Evolutionary conservation across 2,888 invertebrate species (phyloP).

Genomic region (Ommatoiulus sabulosus): DNA sequence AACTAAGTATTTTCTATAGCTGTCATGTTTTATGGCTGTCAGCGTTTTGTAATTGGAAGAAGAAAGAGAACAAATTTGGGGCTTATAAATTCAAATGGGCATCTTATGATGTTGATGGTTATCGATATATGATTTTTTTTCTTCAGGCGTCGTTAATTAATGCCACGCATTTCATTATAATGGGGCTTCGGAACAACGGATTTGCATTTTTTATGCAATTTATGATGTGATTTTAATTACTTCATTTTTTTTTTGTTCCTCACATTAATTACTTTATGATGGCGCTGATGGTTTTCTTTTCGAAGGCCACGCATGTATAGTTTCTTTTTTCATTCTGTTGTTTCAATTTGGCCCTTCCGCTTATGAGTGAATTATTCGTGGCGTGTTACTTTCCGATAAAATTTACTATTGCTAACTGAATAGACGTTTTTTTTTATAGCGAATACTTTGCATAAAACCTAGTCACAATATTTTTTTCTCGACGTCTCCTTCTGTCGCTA

Average conservation of each 20-base stretch:
- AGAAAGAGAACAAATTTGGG: not conserved
- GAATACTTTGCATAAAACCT: constrained; percentile 14
- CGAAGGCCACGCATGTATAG: not conserved
- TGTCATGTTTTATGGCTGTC: not conserved
- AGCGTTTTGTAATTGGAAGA: not conserved
- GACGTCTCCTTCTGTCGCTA: not conserved
- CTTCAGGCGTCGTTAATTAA: not conserved
- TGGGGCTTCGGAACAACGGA: not conserved
- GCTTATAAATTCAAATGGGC: not conserved
- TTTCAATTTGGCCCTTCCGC: not conserved
- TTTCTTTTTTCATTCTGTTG: not conserved
- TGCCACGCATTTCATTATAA: not conserved
- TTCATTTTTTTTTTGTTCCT: not conserved
- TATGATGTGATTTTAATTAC: constrained; percentile 16
- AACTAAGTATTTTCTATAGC: no score
- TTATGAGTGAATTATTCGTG: not conserved
- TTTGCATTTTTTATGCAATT: not conserved
- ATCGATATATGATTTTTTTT: not conserved
- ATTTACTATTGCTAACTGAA: not conserved
- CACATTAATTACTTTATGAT: not conserved
- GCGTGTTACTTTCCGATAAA: not conserved
- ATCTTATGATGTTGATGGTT: not conserved
- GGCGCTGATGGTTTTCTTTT: not conserved
- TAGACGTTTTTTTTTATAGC: not conserved
- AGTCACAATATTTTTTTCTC: not conserved